Evolutionary conservation across 2,113 vertebrate genomes (phyloP).

Genomic region (Serinus canaria): DNA sequence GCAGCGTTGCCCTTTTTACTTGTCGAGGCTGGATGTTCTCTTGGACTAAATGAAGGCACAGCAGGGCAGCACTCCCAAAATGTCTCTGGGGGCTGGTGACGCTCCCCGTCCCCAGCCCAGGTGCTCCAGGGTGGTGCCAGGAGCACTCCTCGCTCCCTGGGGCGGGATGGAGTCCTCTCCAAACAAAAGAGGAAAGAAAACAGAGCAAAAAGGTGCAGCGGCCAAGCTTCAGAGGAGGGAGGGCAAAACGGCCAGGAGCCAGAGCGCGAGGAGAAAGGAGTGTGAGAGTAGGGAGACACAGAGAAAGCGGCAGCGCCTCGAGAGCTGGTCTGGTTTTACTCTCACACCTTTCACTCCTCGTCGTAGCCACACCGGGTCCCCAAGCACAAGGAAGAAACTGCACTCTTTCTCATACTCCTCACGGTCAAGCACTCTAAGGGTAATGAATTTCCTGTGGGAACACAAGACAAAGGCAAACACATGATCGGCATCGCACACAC

Average conservation of each 20-base stretch:
- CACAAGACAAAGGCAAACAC: constrained; percentile 90
- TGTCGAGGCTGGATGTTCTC: not conserved
- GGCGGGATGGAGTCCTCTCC: not conserved
- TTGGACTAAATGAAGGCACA: not conserved
- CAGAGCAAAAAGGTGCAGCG: constrained; percentile 62
- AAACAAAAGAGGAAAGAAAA: constrained; percentile 39
- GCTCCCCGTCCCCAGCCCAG: not conserved
- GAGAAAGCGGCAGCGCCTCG: constrained; percentile 76
- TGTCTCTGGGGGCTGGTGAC: not conserved
- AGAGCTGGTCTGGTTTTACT: constrained; percentile 79
- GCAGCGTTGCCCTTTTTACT: not conserved
- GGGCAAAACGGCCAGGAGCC: constrained; percentile 66
- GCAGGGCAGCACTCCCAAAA: not conserved
- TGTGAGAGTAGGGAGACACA: constrained; percentile 82
- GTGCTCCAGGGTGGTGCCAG: not conserved
- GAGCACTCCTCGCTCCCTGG: not conserved
- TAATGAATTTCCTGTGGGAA: constrained; percentile 94
- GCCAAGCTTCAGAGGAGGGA: constrained; percentile 70
- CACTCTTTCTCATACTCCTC: constrained; percentile 95
- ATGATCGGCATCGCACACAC: constrained; percentile 80
- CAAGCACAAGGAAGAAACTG: constrained; percentile 93
- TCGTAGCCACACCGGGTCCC: constrained; percentile 90
- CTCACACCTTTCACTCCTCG: constrained; percentile 96
- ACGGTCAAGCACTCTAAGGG: constrained; percentile 89
- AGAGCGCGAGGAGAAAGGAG: constrained; percentile 76